Percentiles rank a stretch among this genome's conserved stretches.
Conservation (phyloP, 2,797 vertebrate species). For the Amblyopsis hoosieri region DNA sequence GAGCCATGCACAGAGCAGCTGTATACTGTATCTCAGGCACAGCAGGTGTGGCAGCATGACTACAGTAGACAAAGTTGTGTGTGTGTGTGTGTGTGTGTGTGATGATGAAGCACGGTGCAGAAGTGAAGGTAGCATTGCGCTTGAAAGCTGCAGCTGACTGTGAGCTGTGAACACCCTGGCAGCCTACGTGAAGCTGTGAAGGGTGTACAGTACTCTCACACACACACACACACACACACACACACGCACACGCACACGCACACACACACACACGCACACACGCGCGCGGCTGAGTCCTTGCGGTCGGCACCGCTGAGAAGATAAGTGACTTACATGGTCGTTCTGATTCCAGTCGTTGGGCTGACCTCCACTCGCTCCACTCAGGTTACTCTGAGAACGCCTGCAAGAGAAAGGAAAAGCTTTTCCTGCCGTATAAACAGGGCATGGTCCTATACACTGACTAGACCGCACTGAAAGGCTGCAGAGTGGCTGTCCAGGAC, state of each 20-base stretch:
- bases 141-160: slow-evolving; percentile 18
- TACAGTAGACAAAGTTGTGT: slow-evolving; percentile 12
- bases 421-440: slow-evolving; percentile 11
- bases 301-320: slow-evolving; percentile 25
- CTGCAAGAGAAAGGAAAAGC: slow-evolving; percentile 65
- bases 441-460: slow-evolving; percentile 1
- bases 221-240: slow-evolving; percentile 6
- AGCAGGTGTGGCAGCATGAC: slow-evolving; percentile 26
- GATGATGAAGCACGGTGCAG: not conserved
- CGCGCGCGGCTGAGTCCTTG: slow-evolving; percentile 19
- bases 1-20: slow-evolving; percentile 48
- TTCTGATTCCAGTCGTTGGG: slow-evolving; percentile 87
- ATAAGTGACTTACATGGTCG: slow-evolving; percentile 83
- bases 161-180: slow-evolving; percentile 25
- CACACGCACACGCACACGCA: slow-evolving; percentile 18
- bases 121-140: slow-evolving; percentile 6
- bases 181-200: slow-evolving; percentile 27
- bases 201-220: not conserved
- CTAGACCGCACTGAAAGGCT: not conserved
- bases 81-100: slow-evolving; percentile 3
- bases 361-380: slow-evolving; percentile 83
- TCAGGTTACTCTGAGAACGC: slow-evolving; percentile 83
- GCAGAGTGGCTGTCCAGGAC: not conserved
- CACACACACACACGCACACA: slow-evolving; percentile 17
- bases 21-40: slow-evolving; percentile 27